These are phyloP conservation scores for Holacanthus passer DNA, from an alignment of 2,113 vertebrate species.

Conservation along the genomic window DNA sequence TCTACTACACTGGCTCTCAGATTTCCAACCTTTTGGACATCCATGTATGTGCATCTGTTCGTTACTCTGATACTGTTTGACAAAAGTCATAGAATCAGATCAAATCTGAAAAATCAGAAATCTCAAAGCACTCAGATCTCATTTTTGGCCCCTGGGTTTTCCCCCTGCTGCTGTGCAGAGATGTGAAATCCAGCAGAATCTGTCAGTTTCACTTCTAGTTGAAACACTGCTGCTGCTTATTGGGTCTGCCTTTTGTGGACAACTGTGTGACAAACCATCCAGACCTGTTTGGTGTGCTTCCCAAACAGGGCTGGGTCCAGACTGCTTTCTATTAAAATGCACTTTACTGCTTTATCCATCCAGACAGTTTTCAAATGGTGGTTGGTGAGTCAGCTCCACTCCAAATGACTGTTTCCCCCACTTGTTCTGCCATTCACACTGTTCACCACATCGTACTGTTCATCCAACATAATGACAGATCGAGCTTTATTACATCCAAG, in stretches of 20 bases:
- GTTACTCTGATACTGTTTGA: background rate
- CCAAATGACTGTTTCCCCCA: background rate
- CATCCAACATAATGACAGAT: background rate
- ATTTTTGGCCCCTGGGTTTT: background rate
- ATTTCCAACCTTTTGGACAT: background rate
- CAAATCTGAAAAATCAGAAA: no score
- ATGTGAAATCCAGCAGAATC: background rate
- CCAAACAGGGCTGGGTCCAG: background rate
- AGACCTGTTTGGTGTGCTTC: background rate
- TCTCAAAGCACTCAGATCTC: background rate
- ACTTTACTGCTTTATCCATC: background rate
- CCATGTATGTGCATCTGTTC: background rate
- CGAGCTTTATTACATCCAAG: rapidly evolving
- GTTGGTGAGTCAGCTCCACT: background rate
- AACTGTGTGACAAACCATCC: background rate
- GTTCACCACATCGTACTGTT: background rate
- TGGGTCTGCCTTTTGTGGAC: background rate
- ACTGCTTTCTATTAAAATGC: background rate
- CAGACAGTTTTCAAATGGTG: background rate
- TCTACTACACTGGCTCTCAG: background rate
- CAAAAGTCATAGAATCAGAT: no score
- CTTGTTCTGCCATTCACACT: background rate
- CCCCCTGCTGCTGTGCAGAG: background rate
- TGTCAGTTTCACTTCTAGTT: background rate
- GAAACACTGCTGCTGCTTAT: background rate